These are phyloP conservation scores for Stratiomys singularior DNA, from an alignment of 2,888 invertebrate genomes.

Conservation along the genomic window DNA sequence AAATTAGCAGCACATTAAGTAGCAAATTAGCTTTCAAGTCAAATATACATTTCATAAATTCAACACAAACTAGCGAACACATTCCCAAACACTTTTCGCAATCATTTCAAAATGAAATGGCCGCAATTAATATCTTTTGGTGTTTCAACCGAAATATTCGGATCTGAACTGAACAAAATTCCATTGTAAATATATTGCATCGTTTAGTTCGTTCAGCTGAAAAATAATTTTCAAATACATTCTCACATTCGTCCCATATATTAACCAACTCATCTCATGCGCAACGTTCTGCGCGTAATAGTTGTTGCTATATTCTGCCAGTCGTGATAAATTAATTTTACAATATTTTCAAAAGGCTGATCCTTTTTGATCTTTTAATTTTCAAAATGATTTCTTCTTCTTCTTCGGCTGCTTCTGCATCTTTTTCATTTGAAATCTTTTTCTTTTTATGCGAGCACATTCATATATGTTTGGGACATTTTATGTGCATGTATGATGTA, in stretches of 20 bases:
- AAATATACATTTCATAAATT: constrained; percentile 8
- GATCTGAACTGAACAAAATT: no score
- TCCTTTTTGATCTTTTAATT: constrained; percentile 45
- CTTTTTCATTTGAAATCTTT: no score
- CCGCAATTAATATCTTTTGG: background rate
- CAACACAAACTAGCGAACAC: background rate
- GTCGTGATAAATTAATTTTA: constrained; percentile 27
- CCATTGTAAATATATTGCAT: no score
- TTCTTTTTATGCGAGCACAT: no score
- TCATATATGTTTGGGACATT: background rate
- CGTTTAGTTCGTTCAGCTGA: no score
- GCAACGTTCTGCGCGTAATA: background rate
- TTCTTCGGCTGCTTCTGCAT: background rate
- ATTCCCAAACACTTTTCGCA: background rate
- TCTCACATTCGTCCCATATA: background rate
- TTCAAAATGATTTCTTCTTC: constrained; percentile 11
- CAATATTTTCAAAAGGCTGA: constrained; percentile 11
- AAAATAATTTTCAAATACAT: background rate
- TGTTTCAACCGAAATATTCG: background rate
- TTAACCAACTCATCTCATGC: no score
- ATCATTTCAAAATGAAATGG: background rate
- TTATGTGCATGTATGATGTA: background rate
- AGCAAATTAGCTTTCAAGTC: constrained; percentile 16
- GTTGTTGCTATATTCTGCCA: background rate
- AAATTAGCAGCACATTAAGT: constrained; percentile 4